Evolutionary conservation across 2,888 invertebrate genomes (phyloP), one percentile per base, ranked within the genome.

Genomic region (Aphidius colemani): DNA sequence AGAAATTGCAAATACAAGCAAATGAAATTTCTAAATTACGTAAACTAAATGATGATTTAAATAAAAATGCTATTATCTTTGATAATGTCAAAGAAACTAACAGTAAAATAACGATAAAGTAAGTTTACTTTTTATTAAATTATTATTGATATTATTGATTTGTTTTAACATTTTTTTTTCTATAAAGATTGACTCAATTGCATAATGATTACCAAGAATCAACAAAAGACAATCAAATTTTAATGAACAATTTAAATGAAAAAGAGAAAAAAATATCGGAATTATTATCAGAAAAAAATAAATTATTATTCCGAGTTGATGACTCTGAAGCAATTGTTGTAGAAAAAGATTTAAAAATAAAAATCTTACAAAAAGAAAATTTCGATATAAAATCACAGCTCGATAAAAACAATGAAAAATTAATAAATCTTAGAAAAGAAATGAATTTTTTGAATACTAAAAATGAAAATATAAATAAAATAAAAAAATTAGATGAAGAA

Each of bases 121-220:
- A 44, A 59, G 11, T 44, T 8, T 30, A 7, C 5, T 30, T 30
- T 30, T 30, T 30, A 5, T 30, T 30, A 30, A 30, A 30, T 30
- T 30, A 30, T 30, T 5, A 5, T 30, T 30, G 30, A 39, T 55
- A 41, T 43, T n/a, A 55, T 45, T 46, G 5, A 30, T 30, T 30
- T 30, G 5, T 30, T 30, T 2, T 18, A 18, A 18, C n/a, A 1
- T 18, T 18, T 18, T 18, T 18, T 49, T 10, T 45, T 41, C 10
- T 49, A n/a, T 53, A 11, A 13, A 64, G 64, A 60, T 40, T 55
- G 11, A 13, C 9, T 7, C 39, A 46, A 45, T 13, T 64, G 4
- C 55, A 64, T 6, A 60, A 56, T 55, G 59, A 64, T n/a, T 55
- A 64, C 13, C 50, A 49, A 7, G 44, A 56, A 11, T 44, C 49